These are phyloP conservation scores for Antheraea mylitta DNA, from an alignment of 1,140 invertebrate species.

Conservation along the genomic window DNA sequence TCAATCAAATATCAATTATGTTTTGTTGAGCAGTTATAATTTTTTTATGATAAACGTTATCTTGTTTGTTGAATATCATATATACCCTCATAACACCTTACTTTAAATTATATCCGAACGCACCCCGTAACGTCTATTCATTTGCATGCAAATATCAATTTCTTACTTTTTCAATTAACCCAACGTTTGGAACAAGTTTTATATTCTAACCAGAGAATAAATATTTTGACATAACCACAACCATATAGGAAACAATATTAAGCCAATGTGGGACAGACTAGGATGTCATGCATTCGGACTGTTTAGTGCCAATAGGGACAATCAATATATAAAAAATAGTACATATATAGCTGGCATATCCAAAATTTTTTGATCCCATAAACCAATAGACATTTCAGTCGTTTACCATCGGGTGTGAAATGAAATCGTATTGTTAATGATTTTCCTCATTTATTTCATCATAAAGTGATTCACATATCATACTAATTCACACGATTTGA, in stretches of 20 bases:
- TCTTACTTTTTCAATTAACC: background rate
- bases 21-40: background rate
- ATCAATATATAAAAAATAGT: background rate
- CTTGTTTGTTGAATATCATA: too few relatives aligned
- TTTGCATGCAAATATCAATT: background rate
- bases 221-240: constrained; percentile 32
- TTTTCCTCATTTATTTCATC: constrained; percentile 27
- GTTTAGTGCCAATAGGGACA: background rate
- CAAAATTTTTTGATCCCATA: too few relatives aligned
- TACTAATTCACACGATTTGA: constrained; percentile 1
- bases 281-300: constrained; percentile 25
- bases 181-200: too few relatives aligned
- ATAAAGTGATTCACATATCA: constrained; percentile 29
- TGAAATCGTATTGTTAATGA: constrained; percentile 20
- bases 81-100: too few relatives aligned
- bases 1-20: too few relatives aligned
- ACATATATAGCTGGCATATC: too few relatives aligned
- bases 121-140: background rate
- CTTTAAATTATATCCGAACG: background rate
- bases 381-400: too few relatives aligned
- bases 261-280: constrained; percentile 16
- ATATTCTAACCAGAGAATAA: background rate
- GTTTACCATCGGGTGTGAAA: constrained; percentile 13
- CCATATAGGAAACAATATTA: constrained; percentile 30
- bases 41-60: too few relatives aligned